These are phyloP conservation scores for Psephotus haematonotus DNA, from an alignment of 2,113 vertebrate species.

Conservation along the genomic window DNA sequence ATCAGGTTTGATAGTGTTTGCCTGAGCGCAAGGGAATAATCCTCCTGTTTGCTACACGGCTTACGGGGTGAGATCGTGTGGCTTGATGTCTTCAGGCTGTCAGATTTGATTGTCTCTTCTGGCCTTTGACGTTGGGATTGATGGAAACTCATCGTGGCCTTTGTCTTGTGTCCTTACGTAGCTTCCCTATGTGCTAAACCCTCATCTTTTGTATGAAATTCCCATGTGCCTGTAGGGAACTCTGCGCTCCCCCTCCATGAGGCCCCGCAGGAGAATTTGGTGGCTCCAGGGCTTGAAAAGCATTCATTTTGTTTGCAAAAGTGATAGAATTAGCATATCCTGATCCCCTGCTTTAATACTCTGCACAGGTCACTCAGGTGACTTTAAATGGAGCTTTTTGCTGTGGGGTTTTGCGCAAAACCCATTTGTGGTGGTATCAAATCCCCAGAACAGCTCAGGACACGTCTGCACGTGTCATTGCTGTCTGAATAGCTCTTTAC, in stretches of 20 bases:
- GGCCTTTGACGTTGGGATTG: background rate
- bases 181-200: background rate
- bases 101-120: constrained; percentile 6
- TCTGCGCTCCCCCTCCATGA: background rate
- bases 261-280: background rate
- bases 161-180: background rate
- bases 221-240: background rate
- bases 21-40: background rate
- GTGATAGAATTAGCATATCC: background rate
- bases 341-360: background rate
- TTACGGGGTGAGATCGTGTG: background rate
- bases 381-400: background rate
- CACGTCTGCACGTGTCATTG: background rate
- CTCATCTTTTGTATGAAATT: background rate
- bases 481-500: background rate
- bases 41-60: background rate
- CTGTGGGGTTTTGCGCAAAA: background rate
- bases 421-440: background rate
- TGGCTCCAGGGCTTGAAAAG: background rate
- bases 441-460: background rate
- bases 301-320: constrained; percentile 31
- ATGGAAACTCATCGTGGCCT: constrained; percentile 21
- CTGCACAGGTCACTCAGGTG: background rate
- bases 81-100: background rate
- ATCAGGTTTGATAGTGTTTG: background rate